phyloP scores from a whole-genome alignment of 1,140 invertebrate species.

The Cydia amplana region DNA sequence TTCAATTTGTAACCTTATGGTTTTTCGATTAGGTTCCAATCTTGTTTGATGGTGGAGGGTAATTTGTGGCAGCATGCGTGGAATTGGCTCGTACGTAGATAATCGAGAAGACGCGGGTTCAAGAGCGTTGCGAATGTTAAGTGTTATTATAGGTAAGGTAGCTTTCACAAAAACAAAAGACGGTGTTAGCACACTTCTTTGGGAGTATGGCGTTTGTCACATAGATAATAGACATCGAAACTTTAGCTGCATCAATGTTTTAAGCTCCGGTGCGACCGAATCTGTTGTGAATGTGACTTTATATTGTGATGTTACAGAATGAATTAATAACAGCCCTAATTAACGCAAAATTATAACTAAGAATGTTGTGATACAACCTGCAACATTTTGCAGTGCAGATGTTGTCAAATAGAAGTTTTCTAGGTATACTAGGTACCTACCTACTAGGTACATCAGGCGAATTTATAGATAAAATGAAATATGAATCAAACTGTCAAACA shows the following conservation, averaged over 20 bases:
- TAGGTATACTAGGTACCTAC: too few relatives aligned
- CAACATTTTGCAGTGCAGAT: too few relatives aligned
- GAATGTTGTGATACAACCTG: too few relatives aligned
- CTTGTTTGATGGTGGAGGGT: background rate
- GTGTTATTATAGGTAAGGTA: constrained; percentile 31
- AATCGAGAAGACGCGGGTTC: constrained; percentile 30
- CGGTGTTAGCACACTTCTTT: background rate
- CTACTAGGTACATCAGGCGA: too few relatives aligned
- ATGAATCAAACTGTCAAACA: too few relatives aligned
- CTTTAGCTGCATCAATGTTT: background rate
- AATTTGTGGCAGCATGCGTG: constrained; percentile 26
- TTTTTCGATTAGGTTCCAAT: constrained; percentile 2
- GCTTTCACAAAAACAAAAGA: constrained; percentile 35
- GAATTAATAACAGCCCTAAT: too few relatives aligned
- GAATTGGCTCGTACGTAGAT: constrained; percentile 29
- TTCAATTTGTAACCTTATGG: constrained; percentile 20
- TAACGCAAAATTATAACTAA: too few relatives aligned
- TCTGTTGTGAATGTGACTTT: background rate
- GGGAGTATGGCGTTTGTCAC: background rate
- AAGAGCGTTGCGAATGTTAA: constrained; percentile 35
- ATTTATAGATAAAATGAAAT: too few relatives aligned
- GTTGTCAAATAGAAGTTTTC: too few relatives aligned
- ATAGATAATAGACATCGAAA: background rate
- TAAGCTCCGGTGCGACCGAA: background rate
- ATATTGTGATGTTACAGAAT: too few relatives aligned